These are phyloP conservation scores for Eulemur rufifrons DNA, from an alignment of 2,113 vertebrate genomes.

Conservation along the genomic window DNA sequence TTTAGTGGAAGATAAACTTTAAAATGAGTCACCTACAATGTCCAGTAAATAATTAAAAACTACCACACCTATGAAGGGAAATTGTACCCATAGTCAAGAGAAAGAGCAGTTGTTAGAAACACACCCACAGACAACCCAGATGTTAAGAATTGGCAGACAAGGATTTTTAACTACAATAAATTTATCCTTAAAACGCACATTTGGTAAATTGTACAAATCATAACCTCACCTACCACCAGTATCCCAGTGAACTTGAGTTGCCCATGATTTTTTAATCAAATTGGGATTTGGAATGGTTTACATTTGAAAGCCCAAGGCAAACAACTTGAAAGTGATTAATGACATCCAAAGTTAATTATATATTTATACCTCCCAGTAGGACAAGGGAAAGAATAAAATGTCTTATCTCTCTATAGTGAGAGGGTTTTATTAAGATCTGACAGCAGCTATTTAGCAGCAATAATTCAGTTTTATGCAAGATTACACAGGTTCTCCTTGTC, in stretches of 20 bases:
- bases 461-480: constrained; percentile 68
- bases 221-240: not conserved
- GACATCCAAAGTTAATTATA: constrained; percentile 68
- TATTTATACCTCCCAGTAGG: constrained; percentile 69
- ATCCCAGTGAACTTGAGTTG: not conserved
- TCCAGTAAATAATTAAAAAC: not conserved
- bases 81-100: not conserved
- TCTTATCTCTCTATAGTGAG: constrained; percentile 39
- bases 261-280: constrained; percentile 70
- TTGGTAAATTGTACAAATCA: not conserved
- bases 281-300: constrained; percentile 62
- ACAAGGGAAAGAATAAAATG: constrained; percentile 59
- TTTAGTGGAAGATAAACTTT: not conserved
- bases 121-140: not conserved
- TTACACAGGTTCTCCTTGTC: constrained; percentile 57
- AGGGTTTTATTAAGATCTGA: constrained; percentile 64
- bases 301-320: constrained; percentile 53
- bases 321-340: constrained; percentile 66
- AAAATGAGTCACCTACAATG: not conserved
- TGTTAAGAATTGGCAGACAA: not conserved
- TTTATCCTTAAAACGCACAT: not conserved
- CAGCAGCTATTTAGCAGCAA: constrained; percentile 57
- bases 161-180: not conserved
- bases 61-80: not conserved
- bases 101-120: not conserved